Evolutionary conservation across 2,113 vertebrate species (phyloP).

Genomic region (Suncus etruscus): DNA sequence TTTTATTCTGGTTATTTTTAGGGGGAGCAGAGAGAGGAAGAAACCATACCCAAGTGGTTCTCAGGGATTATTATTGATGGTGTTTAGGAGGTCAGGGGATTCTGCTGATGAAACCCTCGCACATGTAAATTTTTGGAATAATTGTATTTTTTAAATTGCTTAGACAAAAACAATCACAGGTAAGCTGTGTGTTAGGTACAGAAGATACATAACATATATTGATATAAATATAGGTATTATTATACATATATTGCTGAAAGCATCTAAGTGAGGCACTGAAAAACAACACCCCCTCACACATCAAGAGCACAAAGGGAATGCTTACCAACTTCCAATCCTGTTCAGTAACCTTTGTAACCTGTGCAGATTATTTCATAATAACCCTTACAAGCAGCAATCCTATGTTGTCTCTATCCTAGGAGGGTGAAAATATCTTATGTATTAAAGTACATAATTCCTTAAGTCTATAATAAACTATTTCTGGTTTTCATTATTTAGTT

Average conservation of each 20-base stretch:
- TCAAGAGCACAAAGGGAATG: no score
- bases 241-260: no score
- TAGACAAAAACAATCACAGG: neutral
- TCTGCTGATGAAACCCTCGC: no score
- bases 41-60: no score
- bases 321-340: neutral
- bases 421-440: neutral
- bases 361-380: no score
- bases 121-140: no score
- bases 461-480: neutral
- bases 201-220: neutral
- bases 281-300: accelerated
- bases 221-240: no score
- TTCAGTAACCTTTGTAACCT: neutral
- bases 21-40: no score
- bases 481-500: neutral
- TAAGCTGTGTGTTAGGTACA: constrained; percentile 13
- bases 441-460: neutral
- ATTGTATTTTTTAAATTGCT: neutral
- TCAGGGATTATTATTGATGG: no score
- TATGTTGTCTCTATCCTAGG: no score
- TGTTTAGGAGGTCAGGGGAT: no score
- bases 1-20: no score
- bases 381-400: neutral
- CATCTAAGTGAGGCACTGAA: neutral